Base-by-base conservation (phyloP, 64 coral and sea anemone species). In the Actinia equina region DNA sequence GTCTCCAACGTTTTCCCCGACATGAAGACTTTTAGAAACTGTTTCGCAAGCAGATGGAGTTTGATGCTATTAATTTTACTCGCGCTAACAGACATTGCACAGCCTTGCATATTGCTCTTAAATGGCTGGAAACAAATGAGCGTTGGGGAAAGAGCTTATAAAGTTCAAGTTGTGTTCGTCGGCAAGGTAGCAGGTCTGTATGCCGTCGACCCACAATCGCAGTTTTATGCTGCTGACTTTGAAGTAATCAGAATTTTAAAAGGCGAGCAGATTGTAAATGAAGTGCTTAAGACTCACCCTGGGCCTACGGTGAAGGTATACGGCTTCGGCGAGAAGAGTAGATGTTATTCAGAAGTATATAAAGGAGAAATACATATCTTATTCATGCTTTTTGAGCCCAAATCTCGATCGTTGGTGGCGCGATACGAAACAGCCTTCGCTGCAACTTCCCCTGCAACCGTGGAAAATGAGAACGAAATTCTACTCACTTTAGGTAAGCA, bases 141-240 rank as follows among this genome's bases (percentile, higher is more conserved):
- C 12, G 91, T 82, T 6, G 85, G 88, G 3, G 85, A 97, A 61
- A 86, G 94, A 83, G 94, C 94, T 22, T 83, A 81, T 85, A 91
- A 88, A 77, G 94, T 87, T 17, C 60, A 88, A 88, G 94, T 97
- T 11, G 94, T 97, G 4, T 97, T 97, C 76, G 70, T 93, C 42
- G 94, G 91, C 19, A 97, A 97, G 65, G 89, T 89, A 18, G 81
- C 90, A 10, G 86, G 84, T 42, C 80, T 92, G n/a, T 93, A 97
- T 67, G 49, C 14, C 41, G 26, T 88, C 15, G 88, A 88, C 41
- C 43, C 65, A 26, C 17, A 43, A 17, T 78, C 91, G 1, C 23
- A 89, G 7, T 87, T 64, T 10, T 89, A 97, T 52, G 91, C 94
- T 10, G 94, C 94, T 18, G 94, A 97, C 54, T 97, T 97, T 88